Evolutionary conservation across 2,888 invertebrate species (phyloP).

Genomic region (Monochamus alternatus): DNA sequence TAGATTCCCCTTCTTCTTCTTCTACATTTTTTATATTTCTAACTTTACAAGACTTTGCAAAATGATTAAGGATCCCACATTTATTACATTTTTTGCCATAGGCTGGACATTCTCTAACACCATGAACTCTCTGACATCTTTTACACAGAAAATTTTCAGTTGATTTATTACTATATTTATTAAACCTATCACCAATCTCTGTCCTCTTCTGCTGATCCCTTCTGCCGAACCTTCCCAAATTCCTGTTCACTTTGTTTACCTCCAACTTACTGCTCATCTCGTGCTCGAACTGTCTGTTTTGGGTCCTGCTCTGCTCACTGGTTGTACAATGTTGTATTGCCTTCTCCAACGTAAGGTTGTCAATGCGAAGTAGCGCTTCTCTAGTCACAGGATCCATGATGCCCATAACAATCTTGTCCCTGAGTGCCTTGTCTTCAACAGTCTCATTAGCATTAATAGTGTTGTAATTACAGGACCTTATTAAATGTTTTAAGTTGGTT

Average conservation of each 20-base stretch:
- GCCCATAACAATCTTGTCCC: constrained; percentile 53
- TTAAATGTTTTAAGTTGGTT: constrained; percentile 44
- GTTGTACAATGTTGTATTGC: constrained; percentile 53
- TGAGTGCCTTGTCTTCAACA: constrained; percentile 47
- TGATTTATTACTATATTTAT: not conserved
- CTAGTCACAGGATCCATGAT: constrained; percentile 48
- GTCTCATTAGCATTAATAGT: constrained; percentile 35
- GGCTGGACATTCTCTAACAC: constrained; percentile 50
- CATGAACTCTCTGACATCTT: constrained; percentile 48
- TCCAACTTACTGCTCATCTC: not conserved
- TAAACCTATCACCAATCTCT: not conserved
- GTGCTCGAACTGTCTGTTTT: constrained; percentile 36
- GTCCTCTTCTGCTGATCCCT: constrained; percentile 13
- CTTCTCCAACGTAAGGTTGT: constrained; percentile 49
- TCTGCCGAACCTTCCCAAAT: not conserved
- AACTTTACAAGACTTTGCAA: constrained; percentile 47
- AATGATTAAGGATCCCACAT: constrained; percentile 52
- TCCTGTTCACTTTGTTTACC: constrained; percentile 24
- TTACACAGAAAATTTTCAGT: constrained; percentile 47
- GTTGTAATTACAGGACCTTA: constrained; percentile 44
- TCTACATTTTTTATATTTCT: constrained; percentile 43
- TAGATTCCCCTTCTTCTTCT: constrained; percentile 20
- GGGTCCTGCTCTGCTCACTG: constrained; percentile 50
- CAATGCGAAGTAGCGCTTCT: constrained; percentile 52
- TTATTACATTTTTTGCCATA: constrained; percentile 51